A percentile compares a stretch with the other conserved stretches of the same genome.
Evolutionary conservation across 2,888 invertebrate genomes (phyloP).

Genomic region (Diarsia dahlii): DNA sequence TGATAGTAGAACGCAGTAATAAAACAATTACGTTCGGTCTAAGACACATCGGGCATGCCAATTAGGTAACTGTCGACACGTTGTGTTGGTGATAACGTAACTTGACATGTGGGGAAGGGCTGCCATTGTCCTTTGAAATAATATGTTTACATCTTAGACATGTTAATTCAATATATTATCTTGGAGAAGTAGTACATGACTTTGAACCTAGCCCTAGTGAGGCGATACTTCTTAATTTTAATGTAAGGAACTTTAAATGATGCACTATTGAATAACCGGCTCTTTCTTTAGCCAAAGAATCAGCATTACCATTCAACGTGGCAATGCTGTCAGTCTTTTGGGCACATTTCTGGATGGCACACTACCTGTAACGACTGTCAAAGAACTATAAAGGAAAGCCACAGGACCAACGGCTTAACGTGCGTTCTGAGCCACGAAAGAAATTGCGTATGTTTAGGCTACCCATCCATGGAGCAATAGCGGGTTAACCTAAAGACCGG

Average conservation of each 20-base stretch:
- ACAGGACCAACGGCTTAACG: too few relatives aligned
- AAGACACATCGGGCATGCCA: constrained; percentile 54
- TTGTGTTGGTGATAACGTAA: constrained; percentile 40
- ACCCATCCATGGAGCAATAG: too few relatives aligned
- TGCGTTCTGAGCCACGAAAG: too few relatives aligned
- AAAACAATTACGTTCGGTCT: constrained; percentile 54
- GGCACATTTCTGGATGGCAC: too few relatives aligned
- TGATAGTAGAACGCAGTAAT: constrained; percentile 53
- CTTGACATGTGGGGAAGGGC: constrained; percentile 51
- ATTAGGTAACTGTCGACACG: constrained; percentile 38
- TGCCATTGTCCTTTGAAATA: constrained; percentile 12
- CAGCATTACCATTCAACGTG: too few relatives aligned
- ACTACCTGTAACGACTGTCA: too few relatives aligned
- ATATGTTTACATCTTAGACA: constrained; percentile 13
- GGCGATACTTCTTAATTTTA: neutral
- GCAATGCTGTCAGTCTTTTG: too few relatives aligned
- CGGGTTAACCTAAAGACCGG: too few relatives aligned
- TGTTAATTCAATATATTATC: neutral
- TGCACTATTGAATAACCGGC: too few relatives aligned
- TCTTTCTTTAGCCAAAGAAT: too few relatives aligned
- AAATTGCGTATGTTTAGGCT: too few relatives aligned
- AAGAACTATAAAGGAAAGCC: too few relatives aligned
- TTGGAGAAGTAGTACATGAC: neutral
- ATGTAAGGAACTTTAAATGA: neutral
- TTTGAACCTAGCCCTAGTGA: neutral